These are phyloP conservation scores for Liasis olivaceus DNA, from an alignment of 2,797 vertebrate species.

Conservation along the genomic window DNA sequence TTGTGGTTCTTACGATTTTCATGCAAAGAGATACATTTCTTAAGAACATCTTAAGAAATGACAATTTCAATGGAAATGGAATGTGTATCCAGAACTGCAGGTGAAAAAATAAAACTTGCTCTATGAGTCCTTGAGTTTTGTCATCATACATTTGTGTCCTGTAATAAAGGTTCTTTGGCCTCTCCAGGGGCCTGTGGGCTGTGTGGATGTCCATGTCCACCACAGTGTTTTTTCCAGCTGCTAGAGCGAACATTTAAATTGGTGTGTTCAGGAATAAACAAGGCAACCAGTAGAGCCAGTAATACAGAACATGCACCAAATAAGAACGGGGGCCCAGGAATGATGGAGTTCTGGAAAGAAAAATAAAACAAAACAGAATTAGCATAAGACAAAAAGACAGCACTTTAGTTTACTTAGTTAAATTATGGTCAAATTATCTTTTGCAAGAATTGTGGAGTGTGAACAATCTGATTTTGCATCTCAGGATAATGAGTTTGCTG, in stretches of 20 bases:
- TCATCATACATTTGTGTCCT: slow-evolving; percentile 86
- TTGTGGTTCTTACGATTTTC: slow-evolving; percentile 67
- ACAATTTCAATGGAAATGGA: slow-evolving; percentile 62
- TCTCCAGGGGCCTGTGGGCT: slow-evolving; percentile 83
- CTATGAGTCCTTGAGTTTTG: slow-evolving; percentile 29
- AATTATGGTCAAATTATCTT: background rate
- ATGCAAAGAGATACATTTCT: slow-evolving; percentile 72
- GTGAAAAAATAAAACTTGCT: slow-evolving; percentile 46
- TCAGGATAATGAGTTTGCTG: background rate
- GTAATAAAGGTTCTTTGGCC: slow-evolving; percentile 86
- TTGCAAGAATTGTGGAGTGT: background rate
- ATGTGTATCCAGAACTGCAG: slow-evolving; percentile 69
- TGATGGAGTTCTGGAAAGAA: slow-evolving; percentile 81
- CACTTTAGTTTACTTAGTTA: background rate
- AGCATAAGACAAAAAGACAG: background rate
- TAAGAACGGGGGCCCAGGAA: slow-evolving; percentile 85
- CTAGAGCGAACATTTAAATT: slow-evolving; percentile 76
- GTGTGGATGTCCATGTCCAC: slow-evolving; percentile 82
- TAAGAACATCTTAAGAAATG: slow-evolving; percentile 68
- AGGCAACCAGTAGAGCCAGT: slow-evolving; percentile 86
- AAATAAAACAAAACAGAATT: background rate
- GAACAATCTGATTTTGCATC: background rate
- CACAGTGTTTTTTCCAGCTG: slow-evolving; percentile 86
- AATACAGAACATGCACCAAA: slow-evolving; percentile 87
- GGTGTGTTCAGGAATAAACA: slow-evolving; percentile 88